These are phyloP conservation scores for Cavia porcellus DNA, from an alignment of 2,113 vertebrate genomes.

Conservation along the genomic window DNA sequence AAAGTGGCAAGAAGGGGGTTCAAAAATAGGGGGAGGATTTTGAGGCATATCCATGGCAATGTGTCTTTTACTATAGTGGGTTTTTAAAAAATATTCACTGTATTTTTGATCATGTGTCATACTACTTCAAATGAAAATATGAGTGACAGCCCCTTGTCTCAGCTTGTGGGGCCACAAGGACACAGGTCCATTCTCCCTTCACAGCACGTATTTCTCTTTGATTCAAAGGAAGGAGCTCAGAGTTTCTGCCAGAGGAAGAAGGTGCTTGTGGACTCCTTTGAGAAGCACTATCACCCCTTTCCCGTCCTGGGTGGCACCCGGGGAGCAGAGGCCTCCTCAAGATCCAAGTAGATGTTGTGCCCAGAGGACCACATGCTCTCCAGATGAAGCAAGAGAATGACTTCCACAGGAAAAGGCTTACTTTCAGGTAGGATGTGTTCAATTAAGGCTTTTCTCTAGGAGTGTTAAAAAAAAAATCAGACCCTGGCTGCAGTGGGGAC, in stretches of 20 bases:
- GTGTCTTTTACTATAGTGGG: neutral
- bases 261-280: neutral
- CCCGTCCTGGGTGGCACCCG: no score
- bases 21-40: neutral
- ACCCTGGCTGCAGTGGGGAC: no score
- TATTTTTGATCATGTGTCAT: neutral
- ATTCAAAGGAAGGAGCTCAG: neutral
- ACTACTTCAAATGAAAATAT: neutral
- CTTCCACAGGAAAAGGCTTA: neutral
- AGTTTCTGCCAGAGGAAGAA: neutral
- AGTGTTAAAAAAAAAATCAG: neutral
- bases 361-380: neutral
- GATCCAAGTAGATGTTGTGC: neutral
- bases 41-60: neutral
- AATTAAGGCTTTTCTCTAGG: no score
- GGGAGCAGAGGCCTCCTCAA: neutral
- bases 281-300: neutral
- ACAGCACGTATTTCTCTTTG: neutral
- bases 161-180: neutral
- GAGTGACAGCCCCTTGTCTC: neutral
- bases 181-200: neutral
- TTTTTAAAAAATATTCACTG: neutral
- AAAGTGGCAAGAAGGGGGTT: neutral
- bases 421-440: neutral
- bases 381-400: neutral